Percentiles rank a stretch among this genome's conserved stretches.
These are phyloP conservation scores for Cistogaster globosa DNA, from an alignment of 2,888 invertebrate species.

Conservation along the genomic window DNA sequence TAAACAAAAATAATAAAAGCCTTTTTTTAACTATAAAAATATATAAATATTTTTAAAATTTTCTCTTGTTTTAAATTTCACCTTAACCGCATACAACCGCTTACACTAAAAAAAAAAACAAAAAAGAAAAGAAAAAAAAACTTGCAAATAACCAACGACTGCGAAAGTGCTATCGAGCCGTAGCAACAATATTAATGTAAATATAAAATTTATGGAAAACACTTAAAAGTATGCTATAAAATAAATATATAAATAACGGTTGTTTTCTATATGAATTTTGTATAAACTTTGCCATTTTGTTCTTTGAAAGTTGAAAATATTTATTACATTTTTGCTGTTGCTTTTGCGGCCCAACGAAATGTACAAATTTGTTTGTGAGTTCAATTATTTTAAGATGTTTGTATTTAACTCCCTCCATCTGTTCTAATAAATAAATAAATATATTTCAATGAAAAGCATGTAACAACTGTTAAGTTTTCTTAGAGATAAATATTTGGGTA, in stretches of 20 bases:
- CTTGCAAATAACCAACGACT: neutral
- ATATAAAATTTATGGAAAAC: conserved; percentile 53
- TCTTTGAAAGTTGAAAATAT: neutral
- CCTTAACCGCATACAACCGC: neutral
- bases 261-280: conserved; percentile 19
- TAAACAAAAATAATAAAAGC: conserved; percentile 1
- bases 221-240: conserved; percentile 61
- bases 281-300: neutral
- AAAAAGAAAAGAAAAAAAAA: neutral
- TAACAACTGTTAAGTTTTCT: too few relatives aligned
- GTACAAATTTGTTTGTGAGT: neutral
- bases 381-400: too few relatives aligned
- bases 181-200: neutral
- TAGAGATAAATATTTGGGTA: too few relatives aligned
- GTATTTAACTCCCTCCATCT: too few relatives aligned
- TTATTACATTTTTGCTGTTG: conserved; percentile 25
- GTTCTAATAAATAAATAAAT: too few relatives aligned
- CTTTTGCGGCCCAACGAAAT: neutral
- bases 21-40: conserved; percentile 9
- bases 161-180: neutral
- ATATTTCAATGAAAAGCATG: too few relatives aligned
- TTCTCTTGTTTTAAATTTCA: neutral
- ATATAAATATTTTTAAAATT: neutral
- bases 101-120: neutral
- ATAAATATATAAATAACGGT: neutral